Conservation (phyloP, 2,888 invertebrate species). For the Tanypteryx hageni region DNA sequence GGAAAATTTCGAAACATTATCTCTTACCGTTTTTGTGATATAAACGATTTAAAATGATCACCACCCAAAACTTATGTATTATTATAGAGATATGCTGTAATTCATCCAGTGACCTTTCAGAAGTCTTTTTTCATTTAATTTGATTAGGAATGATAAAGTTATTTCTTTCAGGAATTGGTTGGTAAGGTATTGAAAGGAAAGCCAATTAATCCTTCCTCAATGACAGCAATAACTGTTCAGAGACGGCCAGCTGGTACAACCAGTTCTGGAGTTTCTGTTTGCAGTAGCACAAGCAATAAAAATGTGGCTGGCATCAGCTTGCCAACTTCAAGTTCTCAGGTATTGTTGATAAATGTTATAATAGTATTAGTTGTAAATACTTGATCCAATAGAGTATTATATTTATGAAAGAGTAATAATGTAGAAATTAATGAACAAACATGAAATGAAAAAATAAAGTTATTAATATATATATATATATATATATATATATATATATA, state of each 20-base stretch:
- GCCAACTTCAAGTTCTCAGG: conserved; percentile 62
- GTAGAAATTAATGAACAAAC: too few relatives aligned
- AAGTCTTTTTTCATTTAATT: not conserved
- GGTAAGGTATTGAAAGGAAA: conserved; percentile 73
- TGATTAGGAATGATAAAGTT: too few relatives aligned
- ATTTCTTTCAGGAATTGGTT: conserved; percentile 72
- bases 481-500: too few relatives aligned
- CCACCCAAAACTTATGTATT: too few relatives aligned
- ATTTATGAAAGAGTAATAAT: too few relatives aligned
- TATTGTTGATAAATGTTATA: not conserved
- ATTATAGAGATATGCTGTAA: not conserved
- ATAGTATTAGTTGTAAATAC: not conserved
- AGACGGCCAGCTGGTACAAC: conserved; percentile 48
- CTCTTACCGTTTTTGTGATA: too few relatives aligned
- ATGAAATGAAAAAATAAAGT: too few relatives aligned
- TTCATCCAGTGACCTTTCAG: not conserved
- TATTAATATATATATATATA: too few relatives aligned
- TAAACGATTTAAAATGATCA: too few relatives aligned
- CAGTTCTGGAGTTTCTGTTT: not conserved
- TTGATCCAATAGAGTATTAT: not conserved
- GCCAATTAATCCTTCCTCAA: conserved; percentile 61
- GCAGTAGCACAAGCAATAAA: conserved; percentile 46
- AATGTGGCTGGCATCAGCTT: conserved; percentile 61
- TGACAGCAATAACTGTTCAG: conserved; percentile 66
- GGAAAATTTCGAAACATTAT: too few relatives aligned